phyloP scores from a whole-genome alignment of 2,797 vertebrate species.

The Alfaro cultratus region DNA sequence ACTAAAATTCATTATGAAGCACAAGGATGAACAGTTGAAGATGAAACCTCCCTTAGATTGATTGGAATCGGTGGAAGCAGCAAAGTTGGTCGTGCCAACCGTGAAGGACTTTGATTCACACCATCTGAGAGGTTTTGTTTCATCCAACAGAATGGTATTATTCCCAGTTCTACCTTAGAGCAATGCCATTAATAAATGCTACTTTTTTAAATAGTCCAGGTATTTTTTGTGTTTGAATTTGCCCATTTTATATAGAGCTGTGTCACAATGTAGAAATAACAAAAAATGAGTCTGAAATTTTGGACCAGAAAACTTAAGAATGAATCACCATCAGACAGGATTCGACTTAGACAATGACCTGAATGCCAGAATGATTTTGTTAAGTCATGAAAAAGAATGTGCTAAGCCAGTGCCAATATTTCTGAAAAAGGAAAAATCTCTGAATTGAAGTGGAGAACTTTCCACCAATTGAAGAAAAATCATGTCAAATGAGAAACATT shows the following conservation, averaged over 20 bases:
- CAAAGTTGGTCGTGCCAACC: not conserved
- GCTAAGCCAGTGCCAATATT: not conserved
- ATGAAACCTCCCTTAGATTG: not conserved
- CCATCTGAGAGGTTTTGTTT: not conserved
- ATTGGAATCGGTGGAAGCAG: not conserved
- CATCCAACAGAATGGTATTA: not conserved
- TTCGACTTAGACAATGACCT: not conserved
- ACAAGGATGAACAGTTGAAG: not conserved
- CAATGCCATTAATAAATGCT: not conserved
- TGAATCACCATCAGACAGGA: not conserved
- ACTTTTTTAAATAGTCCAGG: not conserved
- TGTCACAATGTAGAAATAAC: not conserved
- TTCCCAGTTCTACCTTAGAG: not conserved
- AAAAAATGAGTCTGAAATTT: not conserved
- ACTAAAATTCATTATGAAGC: not conserved
- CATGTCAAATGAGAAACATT: not conserved
- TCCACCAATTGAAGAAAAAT: not conserved
- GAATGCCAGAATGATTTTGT: not conserved
- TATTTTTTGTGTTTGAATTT: not conserved
- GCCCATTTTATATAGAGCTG: not conserved
- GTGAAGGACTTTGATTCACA: not conserved
- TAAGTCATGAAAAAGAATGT: not conserved
- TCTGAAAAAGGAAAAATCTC: not conserved
- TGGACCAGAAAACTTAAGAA: not conserved
- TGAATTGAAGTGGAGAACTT: not conserved